Conservation (phyloP, 2,113 vertebrate genomes). For the Phaethon lepturus region DNA sequence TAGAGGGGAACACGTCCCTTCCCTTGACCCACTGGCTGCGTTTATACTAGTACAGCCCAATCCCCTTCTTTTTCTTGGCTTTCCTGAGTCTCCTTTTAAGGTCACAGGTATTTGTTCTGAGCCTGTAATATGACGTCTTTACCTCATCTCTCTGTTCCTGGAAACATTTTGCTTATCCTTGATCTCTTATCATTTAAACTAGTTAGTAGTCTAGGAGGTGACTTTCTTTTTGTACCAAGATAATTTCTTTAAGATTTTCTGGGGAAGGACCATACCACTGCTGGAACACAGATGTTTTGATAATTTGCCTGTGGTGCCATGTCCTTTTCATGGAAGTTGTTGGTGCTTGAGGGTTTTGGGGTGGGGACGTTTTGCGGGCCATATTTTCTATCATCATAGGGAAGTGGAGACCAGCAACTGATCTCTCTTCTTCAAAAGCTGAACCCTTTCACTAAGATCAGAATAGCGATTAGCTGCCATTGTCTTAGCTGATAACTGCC, state of each 20-base stretch:
- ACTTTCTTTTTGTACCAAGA: not conserved
- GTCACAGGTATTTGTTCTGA: not conserved
- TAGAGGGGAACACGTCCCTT: not conserved
- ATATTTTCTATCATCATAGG: fast-evolving
- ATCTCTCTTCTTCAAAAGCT: not conserved
- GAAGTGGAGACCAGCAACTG: not conserved
- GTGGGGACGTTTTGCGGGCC: not conserved
- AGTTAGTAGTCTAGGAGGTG: not conserved
- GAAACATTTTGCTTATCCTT: not conserved
- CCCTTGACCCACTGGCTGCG: not conserved
- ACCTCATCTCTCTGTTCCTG: not conserved
- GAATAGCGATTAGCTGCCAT: not conserved
- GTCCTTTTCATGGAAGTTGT: not conserved
- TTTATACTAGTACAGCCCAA: not conserved
- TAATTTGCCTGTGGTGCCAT: not conserved
- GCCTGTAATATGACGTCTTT: not conserved
- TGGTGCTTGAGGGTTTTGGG: not conserved
- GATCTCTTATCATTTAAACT: not conserved
- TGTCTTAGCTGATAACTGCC: not conserved
- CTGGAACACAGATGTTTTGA: not conserved
- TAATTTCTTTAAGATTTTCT: not conserved
- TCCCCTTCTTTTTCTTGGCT: not conserved
- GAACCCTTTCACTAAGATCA: not conserved
- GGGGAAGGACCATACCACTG: not conserved
- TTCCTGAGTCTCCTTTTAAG: not conserved